Base-by-base conservation (phyloP, 2,888 invertebrate species). In the Tuta absoluta region DNA sequence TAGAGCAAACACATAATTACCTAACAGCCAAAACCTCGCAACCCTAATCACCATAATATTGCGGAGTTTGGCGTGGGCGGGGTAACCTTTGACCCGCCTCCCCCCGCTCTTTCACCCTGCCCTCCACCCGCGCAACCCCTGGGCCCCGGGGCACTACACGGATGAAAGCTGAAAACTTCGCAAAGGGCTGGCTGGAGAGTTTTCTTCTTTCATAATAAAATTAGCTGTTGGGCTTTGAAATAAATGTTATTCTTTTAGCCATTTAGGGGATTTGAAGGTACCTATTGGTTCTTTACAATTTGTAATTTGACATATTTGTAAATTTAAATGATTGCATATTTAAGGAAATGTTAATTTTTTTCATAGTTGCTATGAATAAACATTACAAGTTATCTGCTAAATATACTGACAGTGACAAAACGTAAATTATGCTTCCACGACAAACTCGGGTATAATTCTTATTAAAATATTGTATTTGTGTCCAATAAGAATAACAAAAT, bases 51-150 rank as follows among this genome's bases (percentile, higher is more conserved):
- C 37, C 56, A 33, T 33, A 56, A 56, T 53, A 33, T 56, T 56
- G 56, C 17, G 56, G 33, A 23, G 51, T 53, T 53, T 75, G 71
- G 71, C 65, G 84, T 82, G 67, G 74, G 83, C 81, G 85, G 82
- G 78, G 82, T 86, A 86, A 86, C 86, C 86, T 82, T 68, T 86
- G 85, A 87, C 85, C 86, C 86, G 85, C 85, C 87, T 82, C 79
- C 71, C 49, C 68, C 60, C 66, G 79, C 80, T 70, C 78, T 76
- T 72, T 79, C 80, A 78, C 81, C 80, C 78, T 17, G 28, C 23
- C 23, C 53, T 24, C 17, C 45, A 45, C 45, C 33, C 33, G 33
- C 49, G 17, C 21, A 45, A 21, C 49, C 53, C 28, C 53, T 12
- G 24, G 28, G 11, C 53, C 65, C 74, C 72, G 81, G 82, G 80